Evolutionary conservation across 2,113 vertebrate species (phyloP).

Genomic region (Eonycteris spelaea): DNA sequence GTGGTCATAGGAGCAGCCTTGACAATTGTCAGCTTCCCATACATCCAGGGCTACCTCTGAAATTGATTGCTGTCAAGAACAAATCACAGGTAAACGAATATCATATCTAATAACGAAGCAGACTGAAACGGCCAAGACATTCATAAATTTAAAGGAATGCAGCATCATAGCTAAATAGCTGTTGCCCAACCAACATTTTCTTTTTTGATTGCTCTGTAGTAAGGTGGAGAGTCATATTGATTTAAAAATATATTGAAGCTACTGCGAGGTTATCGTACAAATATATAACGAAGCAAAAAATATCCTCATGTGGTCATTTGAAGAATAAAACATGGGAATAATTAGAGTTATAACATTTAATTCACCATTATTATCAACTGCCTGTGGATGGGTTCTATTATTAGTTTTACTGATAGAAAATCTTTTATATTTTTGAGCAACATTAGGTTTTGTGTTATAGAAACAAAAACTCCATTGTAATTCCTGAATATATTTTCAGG

Average conservation of each 20-base stretch:
- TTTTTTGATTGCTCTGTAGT: not conserved
- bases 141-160: constrained; percentile 40
- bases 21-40: not conserved
- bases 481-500: constrained; percentile 24
- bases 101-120: constrained; percentile 34
- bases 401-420: constrained; percentile 3
- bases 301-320: not conserved
- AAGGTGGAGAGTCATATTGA: not conserved
- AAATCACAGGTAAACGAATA: constrained; percentile 44
- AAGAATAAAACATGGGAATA: constrained; percentile 4
- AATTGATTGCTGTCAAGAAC: not conserved
- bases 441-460: not conserved
- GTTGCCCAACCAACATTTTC: constrained; percentile 3
- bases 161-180: not conserved
- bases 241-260: not conserved
- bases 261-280: not conserved
- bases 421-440: constrained; percentile 9
- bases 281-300: not conserved
- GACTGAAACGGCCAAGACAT: not conserved
- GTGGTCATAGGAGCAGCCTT: not conserved
- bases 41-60: not conserved
- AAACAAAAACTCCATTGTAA: not conserved
- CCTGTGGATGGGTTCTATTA: constrained; percentile 29
- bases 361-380: not conserved
- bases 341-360: not conserved